A percentile compares a stretch with the other conserved stretches of the same genome.
These are phyloP conservation scores for Cebus imitator DNA, from an alignment of 2,113 vertebrate genomes.

Conservation along the genomic window DNA sequence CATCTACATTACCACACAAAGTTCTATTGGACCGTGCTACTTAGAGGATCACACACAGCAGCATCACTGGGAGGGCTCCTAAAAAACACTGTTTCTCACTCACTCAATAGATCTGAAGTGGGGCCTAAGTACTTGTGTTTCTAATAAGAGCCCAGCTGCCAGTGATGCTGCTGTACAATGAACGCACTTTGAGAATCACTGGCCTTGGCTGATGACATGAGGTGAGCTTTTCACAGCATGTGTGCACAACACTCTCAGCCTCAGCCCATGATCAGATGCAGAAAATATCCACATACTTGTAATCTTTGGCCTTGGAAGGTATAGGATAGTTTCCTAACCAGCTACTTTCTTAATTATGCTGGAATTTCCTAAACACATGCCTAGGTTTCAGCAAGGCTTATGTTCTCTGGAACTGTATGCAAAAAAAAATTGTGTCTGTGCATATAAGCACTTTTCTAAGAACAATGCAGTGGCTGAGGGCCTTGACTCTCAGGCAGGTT, in stretches of 20 bases:
- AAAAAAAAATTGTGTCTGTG: neutral
- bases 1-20: neutral
- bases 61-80: too few species aligned
- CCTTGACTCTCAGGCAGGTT: neutral
- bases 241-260: neutral
- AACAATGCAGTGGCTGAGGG: neutral
- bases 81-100: neutral
- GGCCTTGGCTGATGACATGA: neutral
- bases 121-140: neutral
- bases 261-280: neutral
- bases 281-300: neutral
- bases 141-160: neutral
- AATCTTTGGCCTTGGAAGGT: neutral
- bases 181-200: neutral
- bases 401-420: neutral
- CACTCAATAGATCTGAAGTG: neutral
- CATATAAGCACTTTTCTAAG: neutral
- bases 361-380: neutral
- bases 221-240: neutral
- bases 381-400: neutral
- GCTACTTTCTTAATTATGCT: neutral
- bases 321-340: neutral
- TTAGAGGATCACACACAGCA: neutral
- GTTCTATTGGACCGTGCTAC: neutral
- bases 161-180: neutral